phyloP scores from a whole-genome alignment of 2,888 invertebrate species.

The Lasiommata megera region DNA sequence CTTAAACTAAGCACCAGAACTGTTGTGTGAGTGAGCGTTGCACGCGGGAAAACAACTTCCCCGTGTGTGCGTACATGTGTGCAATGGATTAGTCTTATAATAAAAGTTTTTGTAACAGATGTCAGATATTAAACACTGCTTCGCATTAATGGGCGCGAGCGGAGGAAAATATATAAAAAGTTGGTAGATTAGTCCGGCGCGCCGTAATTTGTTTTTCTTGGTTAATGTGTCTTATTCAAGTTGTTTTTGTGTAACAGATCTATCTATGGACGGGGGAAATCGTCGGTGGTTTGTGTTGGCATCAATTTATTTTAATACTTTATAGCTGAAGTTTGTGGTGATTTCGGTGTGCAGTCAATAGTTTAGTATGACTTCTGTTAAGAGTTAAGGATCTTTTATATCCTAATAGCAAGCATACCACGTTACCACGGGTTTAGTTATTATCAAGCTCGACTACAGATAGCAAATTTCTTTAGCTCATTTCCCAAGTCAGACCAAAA shows the following conservation, averaged over 20 bases:
- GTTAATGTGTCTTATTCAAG: conserved; percentile 30
- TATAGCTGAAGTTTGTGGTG: conserved; percentile 4
- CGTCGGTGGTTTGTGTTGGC: conserved; percentile 6
- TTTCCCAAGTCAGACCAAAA: too few relatives aligned
- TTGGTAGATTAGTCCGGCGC: conserved; percentile 69
- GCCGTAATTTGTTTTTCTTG: conserved; percentile 45
- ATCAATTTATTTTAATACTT: conserved; percentile 13
- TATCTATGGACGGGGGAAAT: conserved; percentile 11
- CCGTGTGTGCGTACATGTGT: conserved; percentile 39
- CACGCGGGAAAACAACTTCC: conserved; percentile 42
- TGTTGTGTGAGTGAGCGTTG: conserved; percentile 55
- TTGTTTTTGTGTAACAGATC: conserved; percentile 23
- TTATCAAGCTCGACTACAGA: too few relatives aligned
- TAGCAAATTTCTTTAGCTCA: too few relatives aligned
- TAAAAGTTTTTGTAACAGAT: conserved; percentile 82
- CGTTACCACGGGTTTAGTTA: too few relatives aligned
- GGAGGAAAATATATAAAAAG: conserved; percentile 76
- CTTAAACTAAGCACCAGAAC: conserved; percentile 70
- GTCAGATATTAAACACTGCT: conserved; percentile 80
- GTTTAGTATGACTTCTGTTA: background rate
- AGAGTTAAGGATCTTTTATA: too few relatives aligned
- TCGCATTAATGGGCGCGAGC: conserved; percentile 74
- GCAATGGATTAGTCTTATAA: conserved; percentile 81
- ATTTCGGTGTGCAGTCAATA: background rate
- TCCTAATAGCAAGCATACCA: too few relatives aligned